Base-by-base conservation (phyloP, 37 sponge, comb jelly and placozoan genomes). In the Eunapius fragilis region DNA sequence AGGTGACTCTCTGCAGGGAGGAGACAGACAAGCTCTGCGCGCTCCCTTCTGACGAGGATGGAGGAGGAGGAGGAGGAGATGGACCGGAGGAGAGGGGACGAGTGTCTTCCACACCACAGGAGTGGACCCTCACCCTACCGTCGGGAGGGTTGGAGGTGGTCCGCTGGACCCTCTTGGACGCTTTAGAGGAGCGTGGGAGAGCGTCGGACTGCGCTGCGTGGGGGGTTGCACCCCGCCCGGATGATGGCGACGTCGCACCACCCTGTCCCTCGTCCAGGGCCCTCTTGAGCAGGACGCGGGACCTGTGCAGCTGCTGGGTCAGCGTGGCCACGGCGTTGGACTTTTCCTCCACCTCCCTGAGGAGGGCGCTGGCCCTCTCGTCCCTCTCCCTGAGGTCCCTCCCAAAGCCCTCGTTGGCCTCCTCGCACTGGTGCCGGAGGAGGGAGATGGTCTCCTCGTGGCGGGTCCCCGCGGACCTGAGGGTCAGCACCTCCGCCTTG, bases 231-330 rank as follows among this genome's bases (percentile, higher is more conserved):
- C 41, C 26, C 3, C 79, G 9, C 9, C n/a, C 25, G 24, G 76
- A 41, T 19, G 67, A 25, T 10, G 48, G 70, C 3, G 75, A 22
- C 35, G n/a, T n/a, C n/a, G n/a, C n/a, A n/a, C 27, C 84, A 2
- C 35, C 79, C 24, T 71, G 30, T 30, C 70, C 72, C n/a, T n/a
- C n/a, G 73, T 91, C 83, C 31, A 83, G 11, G 27, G 25, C 75
- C 26, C 75, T 35, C 35, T 77, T 76, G 25, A 85, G 45, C 34
- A 45, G 37, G 17, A 48, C 31, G 6, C 68, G 75, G 36, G 76
- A n/a, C n/a, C 84, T 82, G 58, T 87, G 86, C 30, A 90, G 85
- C 67, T 93, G 78, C 77, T 80, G 75, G 4, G 84, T 84, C 11
- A 93, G 82, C 23, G 50, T 25, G 67, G 88, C 88, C 23, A 90